phyloP scores from a whole-genome alignment of 2,888 invertebrate species.

The Meghimatium bilineatum region DNA sequence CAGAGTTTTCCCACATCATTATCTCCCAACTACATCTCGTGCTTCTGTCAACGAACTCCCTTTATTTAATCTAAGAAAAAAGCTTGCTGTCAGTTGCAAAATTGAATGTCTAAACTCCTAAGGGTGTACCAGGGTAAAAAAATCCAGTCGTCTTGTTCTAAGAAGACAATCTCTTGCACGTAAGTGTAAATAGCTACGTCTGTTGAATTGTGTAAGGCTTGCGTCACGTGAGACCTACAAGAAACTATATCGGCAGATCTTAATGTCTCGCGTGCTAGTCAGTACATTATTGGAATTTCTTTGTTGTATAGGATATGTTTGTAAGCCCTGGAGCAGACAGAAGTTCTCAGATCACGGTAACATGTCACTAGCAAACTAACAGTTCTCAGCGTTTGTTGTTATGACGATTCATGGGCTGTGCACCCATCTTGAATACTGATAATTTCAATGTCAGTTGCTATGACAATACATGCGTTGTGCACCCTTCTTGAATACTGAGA shows the following conservation, averaged over 20 bases:
- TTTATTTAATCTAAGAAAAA: not conserved
- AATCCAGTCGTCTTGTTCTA: not conserved
- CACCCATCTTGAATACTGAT: not conserved
- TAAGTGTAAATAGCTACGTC: not conserved
- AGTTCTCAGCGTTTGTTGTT: not conserved
- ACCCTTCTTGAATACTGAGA: too few species aligned
- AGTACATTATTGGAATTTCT: slow-evolving; percentile 7
- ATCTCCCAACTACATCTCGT: not conserved
- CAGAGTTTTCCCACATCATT: not conserved
- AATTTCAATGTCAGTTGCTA: too few species aligned
- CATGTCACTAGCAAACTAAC: not conserved
- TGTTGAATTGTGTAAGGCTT: too few species aligned
- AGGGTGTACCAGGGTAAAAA: not conserved
- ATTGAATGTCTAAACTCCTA: not conserved
- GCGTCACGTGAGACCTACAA: not conserved
- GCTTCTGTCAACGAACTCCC: not conserved
- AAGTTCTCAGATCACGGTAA: not conserved
- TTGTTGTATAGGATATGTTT: not conserved
- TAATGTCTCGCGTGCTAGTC: slow-evolving; percentile 9
- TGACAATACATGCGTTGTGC: too few species aligned
- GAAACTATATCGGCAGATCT: not conserved
- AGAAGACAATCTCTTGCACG: not conserved
- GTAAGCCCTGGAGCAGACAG: not conserved
- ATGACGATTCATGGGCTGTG: not conserved
- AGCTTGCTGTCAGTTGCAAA: not conserved